Percentiles rank a stretch among this genome's conserved stretches.
Evolutionary conservation across 1,140 invertebrate species (phyloP).

Genomic region (Bombyx mori): ASM3026992v2 NC_085132.1:4159001-4159500

Average conservation of each 20-base stretch:
- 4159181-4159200: conserved; percentile 65
- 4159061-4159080: conserved; percentile 44
- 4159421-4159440: conserved; percentile 1
- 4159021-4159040: conserved; percentile 23
- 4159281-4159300: neutral
- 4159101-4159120: conserved; percentile 30
- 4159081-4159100: conserved; percentile 37
- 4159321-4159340: conserved; percentile 2
- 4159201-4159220: conserved; percentile 12
- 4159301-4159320: neutral
- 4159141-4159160: conserved; percentile 33
- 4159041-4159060: conserved; percentile 46
- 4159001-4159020: no score
- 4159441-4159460: neutral
- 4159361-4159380: conserved; percentile 6
- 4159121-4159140: conserved; percentile 41
- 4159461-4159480: neutral
- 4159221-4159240: no score
- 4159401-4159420: no score
- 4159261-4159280: no score
- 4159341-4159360: conserved; percentile 7
- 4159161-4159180: conserved; percentile 44
- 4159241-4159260: no score
- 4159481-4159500: conserved; percentile 6
- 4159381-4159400: neutral